Evolutionary conservation across 2,113 vertebrate genomes (phyloP).

Genomic region (Phaetusa simplex): DNA sequence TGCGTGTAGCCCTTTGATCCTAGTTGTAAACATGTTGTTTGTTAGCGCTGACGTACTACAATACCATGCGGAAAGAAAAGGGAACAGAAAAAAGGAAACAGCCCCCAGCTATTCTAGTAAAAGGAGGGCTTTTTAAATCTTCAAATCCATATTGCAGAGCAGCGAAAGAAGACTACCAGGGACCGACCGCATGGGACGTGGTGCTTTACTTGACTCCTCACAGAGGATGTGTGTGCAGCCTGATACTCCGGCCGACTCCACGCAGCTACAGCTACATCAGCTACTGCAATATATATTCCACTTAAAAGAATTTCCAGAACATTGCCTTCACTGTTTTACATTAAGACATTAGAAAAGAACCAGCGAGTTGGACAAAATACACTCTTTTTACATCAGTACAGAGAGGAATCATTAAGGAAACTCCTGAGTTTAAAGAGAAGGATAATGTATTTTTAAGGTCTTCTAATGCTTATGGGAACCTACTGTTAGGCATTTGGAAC

Average conservation of each 20-base stretch:
- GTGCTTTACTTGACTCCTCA: neutral
- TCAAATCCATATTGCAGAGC: neutral
- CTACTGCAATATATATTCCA: neutral
- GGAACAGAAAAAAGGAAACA: neutral
- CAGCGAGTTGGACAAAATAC: rapidly evolving
- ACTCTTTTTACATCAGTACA: neutral
- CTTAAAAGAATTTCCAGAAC: neutral
- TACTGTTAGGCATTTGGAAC: neutral
- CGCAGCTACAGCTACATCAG: neutral
- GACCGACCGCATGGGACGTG: rapidly evolving
- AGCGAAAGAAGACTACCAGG: neutral
- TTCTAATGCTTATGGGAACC: neutral
- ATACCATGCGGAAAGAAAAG: rapidly evolving
- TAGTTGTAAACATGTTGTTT: neutral
- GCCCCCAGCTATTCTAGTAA: neutral
- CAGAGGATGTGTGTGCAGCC: neutral
- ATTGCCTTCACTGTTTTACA: neutral
- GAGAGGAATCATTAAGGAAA: neutral
- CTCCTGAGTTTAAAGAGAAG: neutral
- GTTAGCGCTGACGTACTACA: neutral
- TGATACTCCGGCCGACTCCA: neutral
- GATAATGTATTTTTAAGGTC: neutral
- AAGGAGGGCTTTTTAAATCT: neutral
- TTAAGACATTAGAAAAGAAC: neutral
- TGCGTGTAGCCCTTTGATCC: neutral